Evolutionary conservation across 2,888 invertebrate genomes (phyloP).

Genomic region (Clivina fossor): DNA sequence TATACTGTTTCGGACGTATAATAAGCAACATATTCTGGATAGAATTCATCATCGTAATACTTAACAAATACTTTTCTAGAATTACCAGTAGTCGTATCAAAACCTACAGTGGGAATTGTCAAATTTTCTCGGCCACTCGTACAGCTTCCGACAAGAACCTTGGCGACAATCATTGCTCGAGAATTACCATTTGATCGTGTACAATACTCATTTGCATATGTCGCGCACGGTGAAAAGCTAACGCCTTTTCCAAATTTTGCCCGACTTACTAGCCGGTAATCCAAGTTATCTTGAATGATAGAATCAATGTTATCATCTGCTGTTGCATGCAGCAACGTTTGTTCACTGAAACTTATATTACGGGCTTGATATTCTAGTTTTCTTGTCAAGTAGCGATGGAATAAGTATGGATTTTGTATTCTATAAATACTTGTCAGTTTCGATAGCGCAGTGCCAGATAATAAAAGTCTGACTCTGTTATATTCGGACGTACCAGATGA

Average conservation of each 20-base stretch:
- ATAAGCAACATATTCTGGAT: constrained; percentile 48
- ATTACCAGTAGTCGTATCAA: constrained; percentile 47
- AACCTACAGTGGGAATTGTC: constrained; percentile 41
- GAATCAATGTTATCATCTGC: constrained; percentile 41
- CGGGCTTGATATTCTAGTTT: constrained; percentile 42
- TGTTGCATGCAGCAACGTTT: constrained; percentile 45
- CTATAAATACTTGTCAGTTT: constrained; percentile 37
- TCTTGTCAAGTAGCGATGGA: constrained; percentile 43
- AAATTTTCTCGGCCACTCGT: constrained; percentile 26
- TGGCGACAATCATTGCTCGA: constrained; percentile 45
- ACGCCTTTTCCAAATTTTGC: constrained; percentile 46
- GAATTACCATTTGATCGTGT: constrained; percentile 38
- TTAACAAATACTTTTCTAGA: constrained; percentile 46
- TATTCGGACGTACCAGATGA: not conserved
- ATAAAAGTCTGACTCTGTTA: not conserved
- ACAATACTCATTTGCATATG: constrained; percentile 43
- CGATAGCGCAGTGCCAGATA: not conserved
- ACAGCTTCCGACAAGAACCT: constrained; percentile 44
- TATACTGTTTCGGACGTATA: too few species aligned
- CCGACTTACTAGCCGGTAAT: constrained; percentile 43
- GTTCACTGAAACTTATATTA: constrained; percentile 31
- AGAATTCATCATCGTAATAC: constrained; percentile 49
- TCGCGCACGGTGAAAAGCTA: constrained; percentile 45
- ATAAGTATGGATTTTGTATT: constrained; percentile 45
- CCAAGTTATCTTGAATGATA: constrained; percentile 45